These are phyloP conservation scores for Eremobia ochroleuca DNA, from an alignment of 2,888 invertebrate genomes.

Conservation along the genomic window DNA sequence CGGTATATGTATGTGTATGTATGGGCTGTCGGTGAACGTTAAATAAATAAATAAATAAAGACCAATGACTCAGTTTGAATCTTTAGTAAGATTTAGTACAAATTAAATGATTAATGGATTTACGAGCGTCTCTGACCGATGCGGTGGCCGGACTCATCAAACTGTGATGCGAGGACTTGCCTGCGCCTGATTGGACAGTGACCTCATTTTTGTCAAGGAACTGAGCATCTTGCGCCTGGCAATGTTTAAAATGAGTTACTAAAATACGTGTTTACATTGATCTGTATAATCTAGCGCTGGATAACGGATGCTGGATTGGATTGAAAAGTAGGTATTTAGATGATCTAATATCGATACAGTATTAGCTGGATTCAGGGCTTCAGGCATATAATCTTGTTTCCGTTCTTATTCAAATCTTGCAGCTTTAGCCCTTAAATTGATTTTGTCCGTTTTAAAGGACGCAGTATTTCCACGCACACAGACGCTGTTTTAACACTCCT, in stretches of 20 bases:
- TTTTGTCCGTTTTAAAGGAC: no score
- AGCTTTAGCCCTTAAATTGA: no score
- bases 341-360: not conserved
- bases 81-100: conserved; percentile 56
- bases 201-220: conserved; percentile 61
- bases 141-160: conserved; percentile 55
- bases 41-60: no score
- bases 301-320: no score
- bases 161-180: conserved; percentile 57
- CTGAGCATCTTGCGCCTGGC: conserved; percentile 3
- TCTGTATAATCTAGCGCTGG: not conserved
- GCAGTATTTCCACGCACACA: no score
- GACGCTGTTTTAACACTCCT: no score
- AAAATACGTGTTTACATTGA: not conserved
- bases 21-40: no score
- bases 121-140: conserved; percentile 51
- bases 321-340: not conserved
- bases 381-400: conserved; percentile 49
- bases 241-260: conserved; percentile 13
- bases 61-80: conserved; percentile 27
- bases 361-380: conserved; percentile 10
- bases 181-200: conserved; percentile 67
- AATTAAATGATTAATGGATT: conserved; percentile 58
- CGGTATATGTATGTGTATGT: no score
- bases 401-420: conserved; percentile 23